A percentile compares a stretch with the other conserved stretches of the same genome.
Evolutionary conservation across 2,113 vertebrate genomes (phyloP).

Genomic region (Enhydra lutris): DNA sequence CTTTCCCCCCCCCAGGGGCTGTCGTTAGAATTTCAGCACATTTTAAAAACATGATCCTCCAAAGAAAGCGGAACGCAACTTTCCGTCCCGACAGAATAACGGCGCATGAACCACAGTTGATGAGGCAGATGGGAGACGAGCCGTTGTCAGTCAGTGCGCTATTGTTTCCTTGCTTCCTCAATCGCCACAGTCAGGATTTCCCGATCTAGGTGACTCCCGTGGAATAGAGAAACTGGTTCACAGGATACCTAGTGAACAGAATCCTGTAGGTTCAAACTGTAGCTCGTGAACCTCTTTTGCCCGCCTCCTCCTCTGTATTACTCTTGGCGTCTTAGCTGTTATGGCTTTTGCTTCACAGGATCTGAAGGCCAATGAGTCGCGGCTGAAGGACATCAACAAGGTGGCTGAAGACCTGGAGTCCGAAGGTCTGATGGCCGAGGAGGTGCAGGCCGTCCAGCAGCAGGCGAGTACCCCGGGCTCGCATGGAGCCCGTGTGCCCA

Average conservation of each 20-base stretch:
- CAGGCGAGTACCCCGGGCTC: slow-evolving; percentile 82
- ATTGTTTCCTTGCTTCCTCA: fast-evolving
- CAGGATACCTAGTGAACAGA: neutral
- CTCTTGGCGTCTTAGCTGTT: neutral
- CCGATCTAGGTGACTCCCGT: fast-evolving
- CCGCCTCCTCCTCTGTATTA: fast-evolving
- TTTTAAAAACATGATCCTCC: neutral
- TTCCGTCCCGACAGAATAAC: neutral
- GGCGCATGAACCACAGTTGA: neutral
- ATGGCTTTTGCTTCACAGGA: slow-evolving; percentile 83
- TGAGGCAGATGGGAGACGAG: neutral
- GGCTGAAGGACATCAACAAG: slow-evolving; percentile 98
- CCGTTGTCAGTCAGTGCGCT: fast-evolving
- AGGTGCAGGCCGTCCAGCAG: slow-evolving; percentile 92
- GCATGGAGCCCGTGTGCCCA: fast-evolving
- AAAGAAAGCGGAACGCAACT: neutral
- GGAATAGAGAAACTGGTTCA: neutral
- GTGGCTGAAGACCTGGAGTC: slow-evolving; percentile 97
- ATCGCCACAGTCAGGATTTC: neutral
- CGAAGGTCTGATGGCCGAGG: slow-evolving; percentile 96
- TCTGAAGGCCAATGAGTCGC: slow-evolving; percentile 97
- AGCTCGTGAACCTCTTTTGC: neutral
- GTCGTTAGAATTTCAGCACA: neutral
- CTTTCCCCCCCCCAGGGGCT: neutral
- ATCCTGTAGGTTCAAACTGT: fast-evolving